These are phyloP conservation scores for Dusona sp. DNA, from an alignment of 2,888 invertebrate species.

Conservation along the genomic window DNA sequence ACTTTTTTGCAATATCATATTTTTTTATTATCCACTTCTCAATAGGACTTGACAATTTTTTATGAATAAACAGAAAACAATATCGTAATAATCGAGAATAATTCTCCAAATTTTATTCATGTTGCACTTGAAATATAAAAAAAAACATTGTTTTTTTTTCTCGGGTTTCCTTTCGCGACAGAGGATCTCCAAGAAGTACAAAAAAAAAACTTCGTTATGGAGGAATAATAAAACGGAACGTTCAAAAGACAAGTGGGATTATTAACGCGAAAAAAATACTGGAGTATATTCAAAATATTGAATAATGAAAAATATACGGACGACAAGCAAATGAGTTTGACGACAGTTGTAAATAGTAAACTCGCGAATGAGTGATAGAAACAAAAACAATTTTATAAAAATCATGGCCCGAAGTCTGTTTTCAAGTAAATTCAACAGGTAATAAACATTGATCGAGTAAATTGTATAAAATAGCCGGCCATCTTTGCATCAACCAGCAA, in stretches of 20 bases:
- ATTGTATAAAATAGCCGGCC: constrained; percentile 1
- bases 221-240: background rate
- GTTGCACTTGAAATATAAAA: background rate
- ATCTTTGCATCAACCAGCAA: background rate
- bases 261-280: background rate
- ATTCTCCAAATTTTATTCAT: background rate
- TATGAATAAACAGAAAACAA: background rate
- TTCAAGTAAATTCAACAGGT: background rate
- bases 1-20: background rate
- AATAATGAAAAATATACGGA: background rate
- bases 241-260: background rate
- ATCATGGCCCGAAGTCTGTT: background rate
- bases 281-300: background rate
- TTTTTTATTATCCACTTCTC: background rate
- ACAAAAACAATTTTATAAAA: background rate
- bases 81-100: background rate
- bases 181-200: background rate
- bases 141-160: background rate
- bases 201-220: background rate
- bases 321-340: background rate
- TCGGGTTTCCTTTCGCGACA: background rate
- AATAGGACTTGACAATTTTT: background rate
- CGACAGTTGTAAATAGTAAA: background rate
- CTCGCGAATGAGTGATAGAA: background rate
- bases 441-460: constrained; percentile 1